These are phyloP conservation scores for Diogma glabrata DNA, from an alignment of 2,888 invertebrate species.

Conservation along the genomic window DNA sequence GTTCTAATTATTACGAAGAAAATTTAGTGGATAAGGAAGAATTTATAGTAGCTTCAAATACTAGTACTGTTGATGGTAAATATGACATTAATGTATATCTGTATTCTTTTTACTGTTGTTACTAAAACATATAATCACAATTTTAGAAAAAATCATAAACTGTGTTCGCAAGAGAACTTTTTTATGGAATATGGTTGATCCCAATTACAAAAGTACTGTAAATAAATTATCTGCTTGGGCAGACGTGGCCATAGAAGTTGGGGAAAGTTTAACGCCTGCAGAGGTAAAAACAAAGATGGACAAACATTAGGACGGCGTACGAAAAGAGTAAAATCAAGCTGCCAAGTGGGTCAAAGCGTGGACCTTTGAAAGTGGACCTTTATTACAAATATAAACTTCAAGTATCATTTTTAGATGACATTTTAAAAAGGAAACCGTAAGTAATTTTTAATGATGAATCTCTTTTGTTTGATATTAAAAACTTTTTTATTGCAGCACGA, in stretches of 20 bases:
- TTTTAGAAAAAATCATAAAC: too few relatives aligned
- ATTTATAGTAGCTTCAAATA: too few relatives aligned
- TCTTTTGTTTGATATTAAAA: neutral
- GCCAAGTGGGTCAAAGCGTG: neutral
- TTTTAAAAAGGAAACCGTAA: neutral
- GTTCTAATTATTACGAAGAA: too few relatives aligned
- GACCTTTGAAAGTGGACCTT: neutral
- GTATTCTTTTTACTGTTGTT: too few relatives aligned
- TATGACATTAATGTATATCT: too few relatives aligned
- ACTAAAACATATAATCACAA: too few relatives aligned
- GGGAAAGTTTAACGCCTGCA: neutral
- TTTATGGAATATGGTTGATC: too few relatives aligned
- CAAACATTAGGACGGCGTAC: neutral
- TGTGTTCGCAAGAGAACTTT: too few relatives aligned
- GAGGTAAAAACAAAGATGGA: neutral
- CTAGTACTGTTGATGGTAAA: too few relatives aligned
- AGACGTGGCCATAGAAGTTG: neutral
- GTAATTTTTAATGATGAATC: neutral
- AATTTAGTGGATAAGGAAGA: too few relatives aligned
- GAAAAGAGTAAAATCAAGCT: neutral
- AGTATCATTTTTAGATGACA: neutral
- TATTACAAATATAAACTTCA: neutral
- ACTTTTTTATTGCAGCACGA: neutral
- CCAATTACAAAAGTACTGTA: too few relatives aligned
- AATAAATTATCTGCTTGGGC: too few relatives aligned